Percentiles rank a stretch among this genome's conserved stretches.
Evolutionary conservation across 2,113 vertebrate genomes (phyloP).

Genomic region (Gorsachius goisagi): DNA sequence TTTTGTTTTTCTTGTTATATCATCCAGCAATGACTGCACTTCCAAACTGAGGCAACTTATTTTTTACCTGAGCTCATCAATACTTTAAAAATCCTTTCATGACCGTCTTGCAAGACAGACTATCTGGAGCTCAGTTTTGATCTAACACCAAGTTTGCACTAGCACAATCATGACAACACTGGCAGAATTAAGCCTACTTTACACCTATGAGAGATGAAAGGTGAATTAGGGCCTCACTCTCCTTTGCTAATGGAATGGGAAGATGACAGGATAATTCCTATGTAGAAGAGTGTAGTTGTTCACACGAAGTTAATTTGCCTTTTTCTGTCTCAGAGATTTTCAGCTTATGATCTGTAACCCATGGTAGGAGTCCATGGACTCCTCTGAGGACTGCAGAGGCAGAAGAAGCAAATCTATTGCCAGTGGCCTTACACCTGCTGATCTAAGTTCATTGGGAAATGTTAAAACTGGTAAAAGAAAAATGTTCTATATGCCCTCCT

Average conservation of each 20-base stretch:
- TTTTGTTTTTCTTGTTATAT: neutral
- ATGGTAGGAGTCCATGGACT: neutral
- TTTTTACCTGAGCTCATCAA: neutral
- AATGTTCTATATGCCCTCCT: fast-evolving
- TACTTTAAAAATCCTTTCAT: neutral
- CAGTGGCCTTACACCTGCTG: neutral
- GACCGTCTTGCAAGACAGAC: neutral
- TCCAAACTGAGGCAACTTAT: neutral
- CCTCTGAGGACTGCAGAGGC: neutral
- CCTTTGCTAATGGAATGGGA: neutral
- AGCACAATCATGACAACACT: too few relatives aligned
- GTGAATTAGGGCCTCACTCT: neutral
- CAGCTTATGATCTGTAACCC: fast-evolving
- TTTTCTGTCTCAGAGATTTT: neutral
- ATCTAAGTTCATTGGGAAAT: fast-evolving
- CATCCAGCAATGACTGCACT: neutral
- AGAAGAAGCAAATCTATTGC: neutral
- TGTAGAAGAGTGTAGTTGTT: neutral
- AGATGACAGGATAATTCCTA: neutral
- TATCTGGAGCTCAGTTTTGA: neutral
- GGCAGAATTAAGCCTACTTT: neutral
- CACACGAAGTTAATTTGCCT: fast-evolving
- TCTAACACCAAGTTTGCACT: neutral
- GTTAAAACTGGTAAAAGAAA: neutral
- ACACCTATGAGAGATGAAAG: neutral